Percentiles rank a stretch among this genome's conserved stretches.
phyloP scores from a whole-genome alignment of 2,113 vertebrate genomes.

The Albula glossodonta region DNA sequence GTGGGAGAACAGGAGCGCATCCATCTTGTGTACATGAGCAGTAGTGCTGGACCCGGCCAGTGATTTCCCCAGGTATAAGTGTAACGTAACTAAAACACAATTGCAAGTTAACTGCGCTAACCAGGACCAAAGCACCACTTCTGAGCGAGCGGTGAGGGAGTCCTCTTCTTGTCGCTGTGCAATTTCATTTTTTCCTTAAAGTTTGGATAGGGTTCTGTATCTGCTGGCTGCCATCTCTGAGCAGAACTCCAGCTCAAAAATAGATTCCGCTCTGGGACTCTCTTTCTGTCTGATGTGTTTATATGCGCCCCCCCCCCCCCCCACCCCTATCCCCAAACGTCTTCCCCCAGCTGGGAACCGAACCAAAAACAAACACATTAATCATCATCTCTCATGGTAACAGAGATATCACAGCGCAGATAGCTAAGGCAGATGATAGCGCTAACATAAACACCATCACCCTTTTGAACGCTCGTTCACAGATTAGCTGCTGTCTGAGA shows the following conservation, averaged over 20 bases:
- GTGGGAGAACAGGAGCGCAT: too few relatives aligned
- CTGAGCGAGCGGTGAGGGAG: too few relatives aligned
- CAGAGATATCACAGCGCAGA: not conserved
- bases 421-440: not conserved
- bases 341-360: slow-evolving; percentile 10
- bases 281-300: not conserved
- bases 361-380: slow-evolving; percentile 20
- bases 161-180: too few relatives aligned
- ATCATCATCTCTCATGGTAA: not conserved
- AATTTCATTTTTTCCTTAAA: too few relatives aligned
- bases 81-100: too few relatives aligned
- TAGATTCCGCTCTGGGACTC: not conserved
- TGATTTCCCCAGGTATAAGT: too few relatives aligned
- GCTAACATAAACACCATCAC: not conserved
- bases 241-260: slow-evolving; percentile 6
- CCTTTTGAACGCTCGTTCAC: not conserved
- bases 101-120: too few relatives aligned
- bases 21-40: too few relatives aligned
- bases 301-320: not conserved
- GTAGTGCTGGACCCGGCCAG: too few relatives aligned
- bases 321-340: not conserved
- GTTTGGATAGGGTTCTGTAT: not conserved
- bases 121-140: too few relatives aligned
- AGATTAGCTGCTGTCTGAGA: not conserved
- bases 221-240: not conserved